These are phyloP conservation scores for Sylvilagus bachmani DNA, from an alignment of 2,113 vertebrate genomes.

Conservation along the genomic window DNA sequence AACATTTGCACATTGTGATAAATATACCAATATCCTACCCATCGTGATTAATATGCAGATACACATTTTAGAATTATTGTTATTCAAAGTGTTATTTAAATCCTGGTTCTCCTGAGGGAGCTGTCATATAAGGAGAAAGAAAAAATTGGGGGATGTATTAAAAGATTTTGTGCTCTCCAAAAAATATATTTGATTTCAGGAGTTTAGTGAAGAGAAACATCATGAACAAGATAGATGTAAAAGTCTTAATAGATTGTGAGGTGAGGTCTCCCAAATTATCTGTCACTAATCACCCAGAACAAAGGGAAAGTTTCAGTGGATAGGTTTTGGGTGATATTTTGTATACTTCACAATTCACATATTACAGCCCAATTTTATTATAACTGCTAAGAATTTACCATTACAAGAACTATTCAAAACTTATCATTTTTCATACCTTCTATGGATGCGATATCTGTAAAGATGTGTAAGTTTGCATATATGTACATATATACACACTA, in stretches of 20 bases:
- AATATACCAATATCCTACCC: not conserved
- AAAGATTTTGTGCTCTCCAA: not conserved
- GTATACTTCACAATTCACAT: not conserved
- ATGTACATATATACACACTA: conserved; percentile 6
- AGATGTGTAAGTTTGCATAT: too few relatives aligned
- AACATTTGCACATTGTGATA: conserved; percentile 13
- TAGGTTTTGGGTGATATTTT: conserved; percentile 20
- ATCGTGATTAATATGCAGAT: conserved; percentile 1
- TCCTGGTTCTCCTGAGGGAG: not conserved
- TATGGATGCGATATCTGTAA: not conserved
- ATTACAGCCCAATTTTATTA: not conserved
- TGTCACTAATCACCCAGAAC: conserved; percentile 47
- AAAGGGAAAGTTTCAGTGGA: not conserved
- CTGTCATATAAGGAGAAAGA: conserved; percentile 27
- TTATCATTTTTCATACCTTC: conserved; percentile 9
- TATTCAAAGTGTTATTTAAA: conserved; percentile 53
- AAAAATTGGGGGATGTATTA: not conserved
- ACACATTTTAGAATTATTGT: conserved; percentile 43
- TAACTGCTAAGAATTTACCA: not conserved
- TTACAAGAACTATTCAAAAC: not conserved
- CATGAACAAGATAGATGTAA: not conserved
- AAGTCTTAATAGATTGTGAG: conserved; percentile 33
- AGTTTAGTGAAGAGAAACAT: conserved; percentile 51
- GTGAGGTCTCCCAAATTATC: not conserved
- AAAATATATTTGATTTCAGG: not conserved